Evolutionary conservation across 2,888 invertebrate species (phyloP).

Genomic region (Ennomos quercinarius): DNA sequence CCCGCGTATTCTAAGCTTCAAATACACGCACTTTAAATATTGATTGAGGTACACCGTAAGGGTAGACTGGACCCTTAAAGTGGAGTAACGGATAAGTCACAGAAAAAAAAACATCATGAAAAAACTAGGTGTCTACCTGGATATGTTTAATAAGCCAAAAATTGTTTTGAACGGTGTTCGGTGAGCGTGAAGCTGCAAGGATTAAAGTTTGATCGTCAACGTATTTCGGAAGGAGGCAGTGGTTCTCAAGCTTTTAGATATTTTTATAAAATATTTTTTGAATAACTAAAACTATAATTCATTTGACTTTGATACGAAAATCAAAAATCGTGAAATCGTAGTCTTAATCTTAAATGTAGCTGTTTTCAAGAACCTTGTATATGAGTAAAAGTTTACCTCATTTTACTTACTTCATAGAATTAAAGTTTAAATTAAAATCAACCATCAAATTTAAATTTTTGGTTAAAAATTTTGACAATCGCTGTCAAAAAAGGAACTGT

Average conservation of each 20-base stretch:
- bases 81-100: conserved; percentile 50
- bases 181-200: conserved; percentile 79
- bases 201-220: conserved; percentile 69
- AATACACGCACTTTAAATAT: conserved; percentile 57
- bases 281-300: too few species aligned
- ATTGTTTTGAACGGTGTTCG: conserved; percentile 80
- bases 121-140: conserved; percentile 64
- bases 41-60: conserved; percentile 63
- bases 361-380: too few species aligned
- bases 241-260: conserved; percentile 60
- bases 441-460: not conserved
- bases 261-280: not conserved
- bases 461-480: conserved; percentile 57
- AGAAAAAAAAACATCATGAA: conserved; percentile 12
- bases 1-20: conserved; percentile 39
- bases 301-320: too few species aligned
- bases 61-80: conserved; percentile 32
- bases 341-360: too few species aligned
- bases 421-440: too few species aligned
- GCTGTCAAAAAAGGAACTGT: conserved; percentile 54
- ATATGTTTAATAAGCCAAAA: conserved; percentile 79
- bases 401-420: too few species aligned
- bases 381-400: too few species aligned
- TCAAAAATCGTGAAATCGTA: too few species aligned
- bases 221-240: conserved; percentile 47